Evolutionary conservation across 2,888 invertebrate species (phyloP).

Genomic region (Ectobius pallidus): DNA sequence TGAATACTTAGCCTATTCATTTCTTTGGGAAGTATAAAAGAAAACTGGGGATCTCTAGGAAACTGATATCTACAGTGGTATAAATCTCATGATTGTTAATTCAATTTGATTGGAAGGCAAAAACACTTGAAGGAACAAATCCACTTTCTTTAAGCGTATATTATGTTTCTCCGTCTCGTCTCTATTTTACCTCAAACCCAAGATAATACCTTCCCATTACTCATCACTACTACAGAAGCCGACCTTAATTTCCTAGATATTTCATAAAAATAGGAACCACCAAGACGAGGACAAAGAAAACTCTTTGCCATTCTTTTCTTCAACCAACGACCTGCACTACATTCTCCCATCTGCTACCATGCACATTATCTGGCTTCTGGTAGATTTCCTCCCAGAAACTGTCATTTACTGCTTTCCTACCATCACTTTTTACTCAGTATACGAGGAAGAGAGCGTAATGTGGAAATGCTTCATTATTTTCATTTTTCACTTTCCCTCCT

Average conservation of each 20-base stretch:
- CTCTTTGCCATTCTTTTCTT: background rate
- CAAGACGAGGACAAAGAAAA: background rate
- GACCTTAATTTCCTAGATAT: slow-evolving; percentile 13
- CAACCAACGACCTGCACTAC: background rate
- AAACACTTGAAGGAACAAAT: slow-evolving; percentile 8
- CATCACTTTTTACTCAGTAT: background rate
- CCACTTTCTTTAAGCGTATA: slow-evolving; percentile 9
- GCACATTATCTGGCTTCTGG: slow-evolving; percentile 12
- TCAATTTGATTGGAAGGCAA: background rate
- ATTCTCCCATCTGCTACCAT: slow-evolving; percentile 18
- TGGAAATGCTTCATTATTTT: slow-evolving; percentile 17
- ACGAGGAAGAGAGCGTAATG: background rate
- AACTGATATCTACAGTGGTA: background rate
- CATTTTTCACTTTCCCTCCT: slow-evolving; percentile 8
- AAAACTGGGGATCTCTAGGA: too few species aligned
- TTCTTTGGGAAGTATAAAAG: too few species aligned
- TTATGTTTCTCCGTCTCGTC: background rate
- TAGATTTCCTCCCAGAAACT: background rate
- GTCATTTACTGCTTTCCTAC: slow-evolving; percentile 8
- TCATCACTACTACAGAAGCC: background rate
- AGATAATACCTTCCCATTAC: background rate
- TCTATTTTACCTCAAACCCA: background rate
- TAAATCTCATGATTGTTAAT: background rate
- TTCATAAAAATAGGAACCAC: slow-evolving; percentile 13
- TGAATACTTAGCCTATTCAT: too few species aligned